Conservation (phyloP, 2,797 vertebrate species). For the Labeo calbasu region DNA sequence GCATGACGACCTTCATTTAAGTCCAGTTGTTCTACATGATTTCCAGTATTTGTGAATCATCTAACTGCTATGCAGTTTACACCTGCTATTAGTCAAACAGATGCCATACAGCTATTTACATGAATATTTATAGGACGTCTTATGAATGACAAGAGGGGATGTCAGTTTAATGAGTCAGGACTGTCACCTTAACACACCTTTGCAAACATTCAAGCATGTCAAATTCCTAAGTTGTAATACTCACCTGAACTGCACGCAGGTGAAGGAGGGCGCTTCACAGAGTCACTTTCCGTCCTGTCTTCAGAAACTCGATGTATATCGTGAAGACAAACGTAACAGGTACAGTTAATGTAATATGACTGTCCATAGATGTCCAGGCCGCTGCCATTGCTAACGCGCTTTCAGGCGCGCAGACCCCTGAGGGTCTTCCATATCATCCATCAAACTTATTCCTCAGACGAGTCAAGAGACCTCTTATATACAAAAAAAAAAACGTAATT, state of each 20-base stretch:
- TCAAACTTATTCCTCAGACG: slow-evolving; percentile 11
- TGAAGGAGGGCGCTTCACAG: neutral
- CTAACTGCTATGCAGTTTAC: neutral
- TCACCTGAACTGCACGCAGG: slow-evolving; percentile 22
- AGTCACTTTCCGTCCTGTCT: neutral
- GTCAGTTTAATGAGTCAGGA: neutral
- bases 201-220: neutral
- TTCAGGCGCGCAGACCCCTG: slow-evolving; percentile 57
- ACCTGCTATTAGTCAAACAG: neutral
- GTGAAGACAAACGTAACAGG: neutral
- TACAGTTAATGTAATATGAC: neutral
- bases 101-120: neutral
- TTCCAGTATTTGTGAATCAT: neutral
- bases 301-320: neutral
- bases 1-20: neutral
- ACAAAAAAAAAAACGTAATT: neutral
- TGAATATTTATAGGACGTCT: neutral
- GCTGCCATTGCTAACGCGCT: slow-evolving; percentile 59
- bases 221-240: neutral
- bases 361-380: slow-evolving; percentile 45
- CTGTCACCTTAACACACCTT: neutral
- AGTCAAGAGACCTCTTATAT: neutral
- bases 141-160: neutral
- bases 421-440: slow-evolving; percentile 46
- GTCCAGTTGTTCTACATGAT: neutral